Percentiles rank a stretch among this genome's conserved stretches.
Conservation (phyloP, 2,113 vertebrate genomes). For the Coreoperca whiteheadi region DNA sequence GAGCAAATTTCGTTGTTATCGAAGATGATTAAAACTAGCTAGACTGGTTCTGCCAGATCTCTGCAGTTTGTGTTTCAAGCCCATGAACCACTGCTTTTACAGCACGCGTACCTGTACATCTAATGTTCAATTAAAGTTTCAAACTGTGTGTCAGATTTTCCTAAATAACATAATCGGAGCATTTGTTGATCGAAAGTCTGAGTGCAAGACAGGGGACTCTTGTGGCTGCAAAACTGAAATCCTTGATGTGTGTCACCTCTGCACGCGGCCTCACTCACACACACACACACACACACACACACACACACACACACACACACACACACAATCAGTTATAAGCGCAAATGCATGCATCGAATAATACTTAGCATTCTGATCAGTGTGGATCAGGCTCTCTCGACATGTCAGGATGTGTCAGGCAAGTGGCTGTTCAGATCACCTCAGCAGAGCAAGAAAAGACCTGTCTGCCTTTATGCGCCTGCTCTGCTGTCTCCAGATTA, state of each 20-base stretch:
- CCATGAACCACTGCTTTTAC: slow-evolving; percentile 42
- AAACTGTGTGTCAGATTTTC: background rate
- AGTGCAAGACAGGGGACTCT: background rate
- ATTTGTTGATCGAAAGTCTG: background rate
- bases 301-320: slow-evolving; percentile 5
- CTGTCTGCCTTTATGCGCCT: slow-evolving; percentile 68
- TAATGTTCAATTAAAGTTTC: background rate
- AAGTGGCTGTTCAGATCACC: slow-evolving; percentile 65
- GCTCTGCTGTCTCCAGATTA: slow-evolving; percentile 42
- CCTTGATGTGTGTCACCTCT: background rate
- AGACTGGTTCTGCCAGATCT: slow-evolving; percentile 66
- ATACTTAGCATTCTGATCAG: slow-evolving; percentile 62
- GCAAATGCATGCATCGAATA: background rate
- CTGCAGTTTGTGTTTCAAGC: slow-evolving; percentile 34
- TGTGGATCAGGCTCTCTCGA: slow-evolving; percentile 48
- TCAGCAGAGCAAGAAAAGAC: slow-evolving; percentile 83
- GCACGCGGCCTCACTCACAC: background rate
- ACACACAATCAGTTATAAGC: background rate
- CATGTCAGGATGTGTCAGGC: slow-evolving; percentile 83
- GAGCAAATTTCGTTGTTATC: slow-evolving; percentile 62
- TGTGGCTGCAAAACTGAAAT: background rate
- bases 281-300: background rate
- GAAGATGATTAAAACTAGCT: slow-evolving; percentile 59
- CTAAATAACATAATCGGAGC: background rate
- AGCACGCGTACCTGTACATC: no score